Evolutionary conservation across 30 jellyfish, hydroid and myxozoan species (phyloP), one percentile per base, ranked within the genome.

Genomic region (Mastigias papua): DNA sequence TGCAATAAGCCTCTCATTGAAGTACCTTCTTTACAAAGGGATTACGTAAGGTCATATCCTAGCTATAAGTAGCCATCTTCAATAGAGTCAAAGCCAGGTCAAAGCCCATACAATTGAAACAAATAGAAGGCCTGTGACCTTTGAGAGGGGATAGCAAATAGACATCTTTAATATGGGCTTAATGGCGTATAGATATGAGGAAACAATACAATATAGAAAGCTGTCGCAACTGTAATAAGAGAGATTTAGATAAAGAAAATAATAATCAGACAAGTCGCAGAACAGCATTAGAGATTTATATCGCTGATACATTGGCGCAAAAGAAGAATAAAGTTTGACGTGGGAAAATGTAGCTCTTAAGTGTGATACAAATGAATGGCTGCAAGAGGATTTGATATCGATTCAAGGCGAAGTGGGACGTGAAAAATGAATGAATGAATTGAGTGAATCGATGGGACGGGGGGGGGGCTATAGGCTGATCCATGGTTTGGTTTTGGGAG

Each of bases 1-100:
- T 80, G 0, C 31, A 54, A 7, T 30, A 46, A 80, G 90, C 81
- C 80, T 27, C 73, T 48, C 37, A 23, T 37, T 25, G 37, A 77
- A 25, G 82, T 77, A 30, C 48, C 90, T 49, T 63, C 90, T 80
- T 58, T 78, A n/a, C 30, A 34, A 31, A 31, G 82, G n/a, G 90
- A 57, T 64, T 80, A 63, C 54, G 31, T 21, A 80, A 42, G 42
- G 65, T 66, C 81, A 63, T 35, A 63, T 10, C 71, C 81, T 67
- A 10, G 42, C 65, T 48, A 60, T 16, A 64, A 80, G 76, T 57
- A 31, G 71, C 84, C 67, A 73, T 16, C 51, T 76, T 51, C 51
- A 60, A 48, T 21, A 29, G 34, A 64, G 62, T 19, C 0, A 0
- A 16, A 64, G 46, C 65, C 81, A 33, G 17, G n/a, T n/a, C 22